Percentiles rank a stretch among this genome's conserved stretches.
Conservation (phyloP, 2,888 invertebrate genomes). For the Molorchus minor region DNA sequence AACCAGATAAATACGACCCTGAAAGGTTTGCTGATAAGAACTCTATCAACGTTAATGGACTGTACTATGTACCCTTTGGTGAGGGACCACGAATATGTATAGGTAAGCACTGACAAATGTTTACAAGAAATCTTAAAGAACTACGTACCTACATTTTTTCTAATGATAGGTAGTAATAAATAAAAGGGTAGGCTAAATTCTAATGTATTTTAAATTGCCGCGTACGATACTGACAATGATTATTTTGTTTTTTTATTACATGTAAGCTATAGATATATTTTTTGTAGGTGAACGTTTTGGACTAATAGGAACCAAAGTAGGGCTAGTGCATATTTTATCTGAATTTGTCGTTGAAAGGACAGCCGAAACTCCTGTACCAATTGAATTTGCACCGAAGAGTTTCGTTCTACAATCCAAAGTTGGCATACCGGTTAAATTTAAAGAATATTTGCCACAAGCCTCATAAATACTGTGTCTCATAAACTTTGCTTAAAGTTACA, state of each 20-base stretch:
- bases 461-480: neutral
- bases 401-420: slow-evolving; percentile 41
- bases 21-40: slow-evolving; percentile 48
- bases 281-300: slow-evolving; percentile 47
- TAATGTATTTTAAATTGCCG: neutral
- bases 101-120: slow-evolving; percentile 49
- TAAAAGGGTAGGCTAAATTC: neutral
- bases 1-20: slow-evolving; percentile 50
- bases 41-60: slow-evolving; percentile 38
- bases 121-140: slow-evolving; percentile 1
- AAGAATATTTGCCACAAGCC: neutral
- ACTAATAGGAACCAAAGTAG: slow-evolving; percentile 39
- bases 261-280: neutral
- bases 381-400: slow-evolving; percentile 42
- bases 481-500: neutral
- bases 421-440: slow-evolving; percentile 43
- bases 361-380: slow-evolving; percentile 41
- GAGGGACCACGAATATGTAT: slow-evolving; percentile 52
- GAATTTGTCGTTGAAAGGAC: slow-evolving; percentile 41
- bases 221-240: neutral
- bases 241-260: neutral
- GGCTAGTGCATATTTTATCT: slow-evolving; percentile 38
- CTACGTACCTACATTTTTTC: neutral
- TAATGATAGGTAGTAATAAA: neutral
- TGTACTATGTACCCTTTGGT: slow-evolving; percentile 51